phyloP scores from a whole-genome alignment of 2,113 vertebrate genomes.

The Planiliza haematocheilus region DNA sequence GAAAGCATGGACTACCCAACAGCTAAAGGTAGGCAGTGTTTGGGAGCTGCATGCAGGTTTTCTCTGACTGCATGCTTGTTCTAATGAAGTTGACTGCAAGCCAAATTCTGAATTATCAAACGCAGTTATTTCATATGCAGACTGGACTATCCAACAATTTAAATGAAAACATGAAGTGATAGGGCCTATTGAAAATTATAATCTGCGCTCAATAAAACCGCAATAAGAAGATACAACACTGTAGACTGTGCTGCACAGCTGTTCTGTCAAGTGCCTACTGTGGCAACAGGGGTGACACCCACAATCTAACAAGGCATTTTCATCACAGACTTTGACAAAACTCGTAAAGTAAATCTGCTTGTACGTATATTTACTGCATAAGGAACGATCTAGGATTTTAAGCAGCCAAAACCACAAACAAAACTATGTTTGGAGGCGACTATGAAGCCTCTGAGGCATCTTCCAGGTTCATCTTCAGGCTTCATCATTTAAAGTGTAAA shows the following conservation, averaged over 20 bases:
- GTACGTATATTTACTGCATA: constrained; percentile 8
- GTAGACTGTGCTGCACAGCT: constrained; percentile 55
- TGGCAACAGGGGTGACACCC: constrained; percentile 70
- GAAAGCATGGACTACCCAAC: constrained; percentile 94
- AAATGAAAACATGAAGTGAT: not conserved
- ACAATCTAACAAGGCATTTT: constrained; percentile 49
- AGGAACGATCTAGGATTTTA: constrained; percentile 36
- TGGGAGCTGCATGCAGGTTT: constrained; percentile 17
- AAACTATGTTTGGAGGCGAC: constrained; percentile 3
- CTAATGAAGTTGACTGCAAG: constrained; percentile 12
- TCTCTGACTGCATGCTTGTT: constrained; percentile 6
- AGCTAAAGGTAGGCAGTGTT: constrained; percentile 88
- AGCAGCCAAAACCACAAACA: constrained; percentile 9
- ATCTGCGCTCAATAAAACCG: not conserved
- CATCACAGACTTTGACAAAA: constrained; percentile 31
- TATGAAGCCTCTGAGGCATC: not conserved
- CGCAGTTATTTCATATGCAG: not conserved
- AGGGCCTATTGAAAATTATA: not conserved
- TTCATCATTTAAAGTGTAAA: not conserved
- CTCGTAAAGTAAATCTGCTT: constrained; percentile 14
- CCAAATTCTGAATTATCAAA: constrained; percentile 3
- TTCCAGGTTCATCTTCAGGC: not conserved
- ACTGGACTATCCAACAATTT: not conserved
- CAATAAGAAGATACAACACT: constrained; percentile 3
- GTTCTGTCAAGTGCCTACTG: constrained; percentile 68